Conservation (phyloP, 2,113 vertebrate species). For the Notarius lentiginosus region DNA sequence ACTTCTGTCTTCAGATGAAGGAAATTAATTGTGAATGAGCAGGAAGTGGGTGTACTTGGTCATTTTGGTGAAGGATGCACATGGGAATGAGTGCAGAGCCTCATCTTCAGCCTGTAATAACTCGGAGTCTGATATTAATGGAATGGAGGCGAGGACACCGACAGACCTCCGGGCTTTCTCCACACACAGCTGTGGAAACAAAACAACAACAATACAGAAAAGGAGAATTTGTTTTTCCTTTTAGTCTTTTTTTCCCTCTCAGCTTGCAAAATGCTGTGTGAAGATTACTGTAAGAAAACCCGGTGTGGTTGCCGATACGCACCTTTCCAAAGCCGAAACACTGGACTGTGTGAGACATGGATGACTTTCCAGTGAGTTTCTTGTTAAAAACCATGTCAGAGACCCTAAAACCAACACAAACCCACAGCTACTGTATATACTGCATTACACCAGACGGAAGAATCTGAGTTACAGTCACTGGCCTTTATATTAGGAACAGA, state of each 20-base stretch:
- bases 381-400: no score
- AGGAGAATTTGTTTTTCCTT: neutral
- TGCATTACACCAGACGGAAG: neutral
- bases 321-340: no score
- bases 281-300: neutral
- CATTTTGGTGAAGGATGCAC: slow-evolving; percentile 78
- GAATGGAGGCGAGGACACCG: slow-evolving; percentile 74
- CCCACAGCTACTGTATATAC: neutral
- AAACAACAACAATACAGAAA: neutral
- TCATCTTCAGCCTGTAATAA: slow-evolving; percentile 78
- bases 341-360: no score
- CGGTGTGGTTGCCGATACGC: no score
- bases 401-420: no score
- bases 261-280: neutral
- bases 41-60: slow-evolving; percentile 75
- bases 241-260: neutral
- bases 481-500: neutral
- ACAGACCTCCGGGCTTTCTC: slow-evolving; percentile 59
- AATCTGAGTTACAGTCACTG: no score
- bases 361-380: no score
- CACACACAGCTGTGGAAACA: slow-evolving; percentile 69
- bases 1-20: neutral
- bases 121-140: slow-evolving; percentile 61
- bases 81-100: slow-evolving; percentile 71
- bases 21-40: neutral